Base-by-base conservation (phyloP, 2,113 vertebrate genomes). In the Myotis yumanensis region DNA sequence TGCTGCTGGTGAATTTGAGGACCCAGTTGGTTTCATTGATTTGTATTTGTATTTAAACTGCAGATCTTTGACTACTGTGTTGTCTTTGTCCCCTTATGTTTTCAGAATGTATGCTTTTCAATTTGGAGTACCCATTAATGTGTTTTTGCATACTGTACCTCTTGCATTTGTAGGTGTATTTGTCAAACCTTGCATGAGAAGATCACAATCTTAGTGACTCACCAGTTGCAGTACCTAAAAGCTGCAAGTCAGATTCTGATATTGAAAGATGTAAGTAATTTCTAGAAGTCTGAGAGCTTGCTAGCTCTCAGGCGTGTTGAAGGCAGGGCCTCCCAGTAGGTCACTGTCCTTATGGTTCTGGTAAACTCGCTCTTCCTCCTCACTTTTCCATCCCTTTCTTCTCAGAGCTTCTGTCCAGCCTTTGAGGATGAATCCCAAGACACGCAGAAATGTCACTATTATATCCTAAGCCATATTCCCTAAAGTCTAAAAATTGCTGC, bases 191-290 rank as follows among this genome's bases (percentile, higher is more conserved):
- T 99, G 89, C 98, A 98, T 62, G 98, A 99, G 97, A 99, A 99
- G 97, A 97, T 99, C 88, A 98, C 98, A 72, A 98, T 99, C 97
- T 98, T 99, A 86, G 99, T 99, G 64, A 99, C 99, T 79, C 99
- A 99, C 87, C 99, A 99, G 92, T 96, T 99, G 54, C 99, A 99
- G 40, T 99, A 99, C 97, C 98, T 99, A 22, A 99, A 98, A 96
- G 98, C 98, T 92, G 99, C 99, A 51, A 99, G 98, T 97, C 98
- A 99, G 94, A 99, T 99, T 96, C 82, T 99, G 32, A 99, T 99
- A 97, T 81, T 99, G 76, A 99, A 99, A 97, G 99, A 99, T 97
- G 99, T 99, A 97, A 90, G 99, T 98, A 40, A 79, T 95, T 96
- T 77, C 20, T 88, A 43, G 54, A 68, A 16, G 51, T 48, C n/a